Evolutionary conservation across 2,797 vertebrate species (phyloP).

Genomic region (Acrocephalus scirpaceus): DNA sequence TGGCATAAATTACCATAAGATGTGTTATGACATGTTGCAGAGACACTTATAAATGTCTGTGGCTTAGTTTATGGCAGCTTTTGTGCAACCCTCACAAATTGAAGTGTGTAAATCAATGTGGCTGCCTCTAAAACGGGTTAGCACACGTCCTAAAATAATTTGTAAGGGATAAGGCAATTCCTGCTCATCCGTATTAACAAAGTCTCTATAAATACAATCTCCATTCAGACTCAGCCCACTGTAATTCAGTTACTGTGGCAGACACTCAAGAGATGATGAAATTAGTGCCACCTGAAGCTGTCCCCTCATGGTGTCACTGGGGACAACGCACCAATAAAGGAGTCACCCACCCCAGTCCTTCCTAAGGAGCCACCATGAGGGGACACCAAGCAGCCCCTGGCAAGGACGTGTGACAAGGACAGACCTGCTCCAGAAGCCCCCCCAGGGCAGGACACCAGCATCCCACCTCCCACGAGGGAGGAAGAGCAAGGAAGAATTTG

Average conservation of each 20-base stretch:
- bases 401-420: rapidly evolving
- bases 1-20: conserved; percentile 49
- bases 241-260: background rate
- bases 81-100: conserved; percentile 54
- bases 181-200: conserved; percentile 43
- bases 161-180: conserved; percentile 35
- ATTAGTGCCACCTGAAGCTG: background rate
- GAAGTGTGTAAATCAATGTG: conserved; percentile 67
- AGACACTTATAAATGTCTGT: conserved; percentile 64
- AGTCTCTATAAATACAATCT: conserved; percentile 61
- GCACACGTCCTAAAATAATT: conserved; percentile 48
- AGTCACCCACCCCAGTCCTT: rapidly evolving
- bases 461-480: rapidly evolving
- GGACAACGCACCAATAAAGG: rapidly evolving
- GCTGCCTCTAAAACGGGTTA: conserved; percentile 26
- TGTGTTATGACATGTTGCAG: conserved; percentile 67
- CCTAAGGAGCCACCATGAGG: background rate
- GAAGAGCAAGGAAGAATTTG: rapidly evolving
- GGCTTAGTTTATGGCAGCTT: conserved; percentile 62
- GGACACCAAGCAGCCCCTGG: background rate
- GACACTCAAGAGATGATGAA: background rate
- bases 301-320: rapidly evolving
- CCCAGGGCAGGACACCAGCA: rapidly evolving
- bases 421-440: background rate
- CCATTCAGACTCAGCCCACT: background rate